A percentile compares a stretch with the other conserved stretches of the same genome.
These are phyloP conservation scores for Ctenopoma kingsleyae DNA, from an alignment of 2,797 vertebrate genomes.

Conservation along the genomic window DNA sequence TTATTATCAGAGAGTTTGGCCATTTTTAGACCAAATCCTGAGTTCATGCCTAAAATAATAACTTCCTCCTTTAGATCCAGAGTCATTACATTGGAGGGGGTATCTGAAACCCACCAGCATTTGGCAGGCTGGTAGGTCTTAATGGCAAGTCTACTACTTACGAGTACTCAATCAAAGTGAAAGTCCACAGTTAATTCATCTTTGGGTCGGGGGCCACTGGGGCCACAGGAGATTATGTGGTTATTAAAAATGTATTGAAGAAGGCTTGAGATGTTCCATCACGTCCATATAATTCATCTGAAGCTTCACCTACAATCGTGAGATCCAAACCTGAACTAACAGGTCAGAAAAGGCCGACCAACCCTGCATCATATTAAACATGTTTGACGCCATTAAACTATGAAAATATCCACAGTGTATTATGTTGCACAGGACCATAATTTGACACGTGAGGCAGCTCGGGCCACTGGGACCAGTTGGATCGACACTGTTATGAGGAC, in stretches of 20 bases:
- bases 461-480: conserved; percentile 31
- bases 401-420: conserved; percentile 13
- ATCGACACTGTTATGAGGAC: conserved; percentile 42
- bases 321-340: conserved; percentile 6
- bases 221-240: neutral
- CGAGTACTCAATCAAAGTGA: too few species aligned
- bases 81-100: too few species aligned
- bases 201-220: neutral
- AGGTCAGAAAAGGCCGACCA: conserved; percentile 2
- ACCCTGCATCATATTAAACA: neutral
- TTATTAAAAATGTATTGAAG: neutral
- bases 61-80: too few species aligned
- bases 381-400: conserved; percentile 8
- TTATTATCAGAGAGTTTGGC: too few species aligned
- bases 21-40: too few species aligned
- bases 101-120: too few species aligned
- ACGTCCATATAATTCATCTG: neutral
- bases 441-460: neutral
- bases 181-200: too few species aligned
- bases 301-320: neutral
- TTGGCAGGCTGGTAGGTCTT: too few species aligned
- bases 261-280: neutral
- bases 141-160: too few species aligned
- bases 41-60: too few species aligned
- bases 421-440: neutral